Conservation (phyloP, 2,888 invertebrate genomes). For the Lepidonotus clava region DNA sequence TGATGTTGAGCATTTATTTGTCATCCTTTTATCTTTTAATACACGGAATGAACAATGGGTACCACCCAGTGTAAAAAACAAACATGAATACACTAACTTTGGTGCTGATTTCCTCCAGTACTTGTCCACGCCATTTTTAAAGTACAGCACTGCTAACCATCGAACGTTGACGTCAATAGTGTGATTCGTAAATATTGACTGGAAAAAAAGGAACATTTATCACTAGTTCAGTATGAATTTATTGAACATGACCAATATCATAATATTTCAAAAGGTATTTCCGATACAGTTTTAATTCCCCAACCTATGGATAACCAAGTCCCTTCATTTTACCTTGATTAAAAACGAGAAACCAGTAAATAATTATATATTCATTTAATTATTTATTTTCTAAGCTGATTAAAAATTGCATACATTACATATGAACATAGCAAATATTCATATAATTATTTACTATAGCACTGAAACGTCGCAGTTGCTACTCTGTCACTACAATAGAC, state of each 20-base stretch:
- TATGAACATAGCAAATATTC: no score
- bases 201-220: slow-evolving; percentile 75
- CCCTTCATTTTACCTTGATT: no score
- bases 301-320: no score
- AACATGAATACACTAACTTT: slow-evolving; percentile 82
- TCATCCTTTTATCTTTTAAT: background rate
- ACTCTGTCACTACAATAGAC: background rate
- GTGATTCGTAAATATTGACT: slow-evolving; percentile 89
- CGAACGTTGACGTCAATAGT: slow-evolving; percentile 90
- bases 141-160: slow-evolving; percentile 94
- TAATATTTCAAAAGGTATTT: no score
- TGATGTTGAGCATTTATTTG: no score
- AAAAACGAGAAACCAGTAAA: no score
- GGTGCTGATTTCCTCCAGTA: slow-evolving; percentile 94
- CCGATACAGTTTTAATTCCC: no score
- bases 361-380: no score
- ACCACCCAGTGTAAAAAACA: background rate
- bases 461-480: background rate
- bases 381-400: no score
- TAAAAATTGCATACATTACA: no score
- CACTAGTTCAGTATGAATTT: no score
- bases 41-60: background rate
- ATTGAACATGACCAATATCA: no score
- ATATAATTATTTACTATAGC: background rate
- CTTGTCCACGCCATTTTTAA: slow-evolving; percentile 95